Conservation (phyloP, 1,140 invertebrate genomes). For the Cyclargus thomasi region DNA sequence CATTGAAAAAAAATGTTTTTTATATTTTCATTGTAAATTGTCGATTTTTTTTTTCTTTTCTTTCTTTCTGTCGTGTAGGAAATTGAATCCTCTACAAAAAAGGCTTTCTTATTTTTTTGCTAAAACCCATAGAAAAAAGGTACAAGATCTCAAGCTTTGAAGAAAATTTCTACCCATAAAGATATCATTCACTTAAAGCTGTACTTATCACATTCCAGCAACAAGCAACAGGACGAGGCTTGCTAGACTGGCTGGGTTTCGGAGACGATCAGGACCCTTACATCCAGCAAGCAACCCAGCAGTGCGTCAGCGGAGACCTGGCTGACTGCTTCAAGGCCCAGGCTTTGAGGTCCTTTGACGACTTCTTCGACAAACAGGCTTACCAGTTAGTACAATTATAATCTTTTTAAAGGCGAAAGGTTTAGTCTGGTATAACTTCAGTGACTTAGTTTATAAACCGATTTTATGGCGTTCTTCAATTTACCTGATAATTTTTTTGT, state of each 20-base stretch:
- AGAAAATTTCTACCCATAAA: background rate
- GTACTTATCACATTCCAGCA: constrained; percentile 39
- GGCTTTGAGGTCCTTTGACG: constrained; percentile 82
- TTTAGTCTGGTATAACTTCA: no score
- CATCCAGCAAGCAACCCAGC: constrained; percentile 80
- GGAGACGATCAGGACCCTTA: constrained; percentile 85
- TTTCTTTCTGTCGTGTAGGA: no score
- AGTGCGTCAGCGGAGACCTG: constrained; percentile 83
- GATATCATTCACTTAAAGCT: background rate
- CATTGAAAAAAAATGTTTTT: no score
- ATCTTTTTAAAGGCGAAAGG: no score
- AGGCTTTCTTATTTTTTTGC: no score
- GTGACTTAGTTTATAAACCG: no score
- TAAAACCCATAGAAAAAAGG: no score
- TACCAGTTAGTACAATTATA: constrained; percentile 67
- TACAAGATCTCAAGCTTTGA: background rate
- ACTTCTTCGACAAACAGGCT: constrained; percentile 82
- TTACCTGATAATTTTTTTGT: no score
- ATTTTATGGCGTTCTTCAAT: no score
- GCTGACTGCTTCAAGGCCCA: constrained; percentile 88
- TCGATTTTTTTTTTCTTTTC: no score
- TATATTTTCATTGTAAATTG: no score
- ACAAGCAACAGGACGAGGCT: constrained; percentile 76
- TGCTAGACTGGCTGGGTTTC: constrained; percentile 83
- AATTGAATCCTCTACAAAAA: no score